A percentile compares a stretch with the other conserved stretches of the same genome.
phyloP scores from a whole-genome alignment of 2,797 vertebrate species.

The Melanotaenia boesemani region DNA sequence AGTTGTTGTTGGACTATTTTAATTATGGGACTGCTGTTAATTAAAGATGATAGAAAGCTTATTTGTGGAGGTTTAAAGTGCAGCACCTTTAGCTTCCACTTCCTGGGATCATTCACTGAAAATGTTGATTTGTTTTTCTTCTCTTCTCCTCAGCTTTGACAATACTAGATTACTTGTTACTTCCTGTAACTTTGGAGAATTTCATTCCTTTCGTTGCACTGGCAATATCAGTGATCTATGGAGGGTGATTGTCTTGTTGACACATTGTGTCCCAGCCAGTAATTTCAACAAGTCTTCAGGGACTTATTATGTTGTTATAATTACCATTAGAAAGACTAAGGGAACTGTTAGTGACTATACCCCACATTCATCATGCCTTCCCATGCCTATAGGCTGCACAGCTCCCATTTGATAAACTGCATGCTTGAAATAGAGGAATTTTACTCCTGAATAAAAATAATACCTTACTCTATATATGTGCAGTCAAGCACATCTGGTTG shows the following conservation, averaged over 20 bases:
- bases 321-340: constrained; percentile 71
- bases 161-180: constrained; percentile 11
- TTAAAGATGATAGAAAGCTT: not conserved
- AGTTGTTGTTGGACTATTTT: not conserved
- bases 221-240: constrained; percentile 64
- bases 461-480: not conserved
- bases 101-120: not conserved
- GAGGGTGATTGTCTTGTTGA: constrained; percentile 60
- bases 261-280: constrained; percentile 58
- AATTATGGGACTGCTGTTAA: not conserved
- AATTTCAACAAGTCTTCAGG: constrained; percentile 63
- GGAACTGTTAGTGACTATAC: constrained; percentile 55
- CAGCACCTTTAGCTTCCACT: not conserved
- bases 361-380: constrained; percentile 66
- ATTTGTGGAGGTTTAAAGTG: not conserved
- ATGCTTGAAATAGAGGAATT: constrained; percentile 43
- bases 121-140: not conserved
- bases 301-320: constrained; percentile 74
- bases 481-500: not conserved
- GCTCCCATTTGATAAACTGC: constrained; percentile 48
- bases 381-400: constrained; percentile 42
- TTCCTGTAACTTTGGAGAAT: constrained; percentile 47
- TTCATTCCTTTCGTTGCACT: constrained; percentile 18
- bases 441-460: constrained; percentile 2
- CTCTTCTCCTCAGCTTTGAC: not conserved